Evolutionary conservation across 2,797 vertebrate genomes (phyloP), one percentile per base, ranked within the genome.

Genomic region (Melanotaenia maccullochi): DNA sequence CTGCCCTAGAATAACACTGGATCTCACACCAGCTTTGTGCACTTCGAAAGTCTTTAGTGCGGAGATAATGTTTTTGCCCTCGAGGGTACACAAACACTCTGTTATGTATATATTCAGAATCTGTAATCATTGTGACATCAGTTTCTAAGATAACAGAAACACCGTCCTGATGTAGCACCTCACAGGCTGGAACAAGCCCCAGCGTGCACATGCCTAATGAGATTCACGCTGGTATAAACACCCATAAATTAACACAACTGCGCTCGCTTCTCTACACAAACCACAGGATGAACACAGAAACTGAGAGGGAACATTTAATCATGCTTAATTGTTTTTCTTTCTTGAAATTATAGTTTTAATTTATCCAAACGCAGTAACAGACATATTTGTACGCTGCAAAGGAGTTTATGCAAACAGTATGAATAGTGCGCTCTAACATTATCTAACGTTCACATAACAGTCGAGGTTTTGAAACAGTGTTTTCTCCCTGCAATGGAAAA

Each of bases 121-220:
- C 44, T 65, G 42, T 81, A 64, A 74, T 75, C 67, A 60, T 18
- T 32, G 73, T 85, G 63, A 69, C 73, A 78, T 83, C 69, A 8
- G 35, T 66, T 63, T 33, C 60, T 72, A 64, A 83, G 75, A 87
- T 79, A 78, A 82, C 18, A 62, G 75, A 83, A 60, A 28, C 36
- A 22, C 35, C 51, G 60, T 54, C 52, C 55, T 60, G 30, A 63
- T 47, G 2, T 4, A 33, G 59, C 56, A 35, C 60, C 73, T 87
- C n/a, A 55, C 65, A 57, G 69, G 35, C 61, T 55, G 33, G 33
- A 63, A 68, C 63, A 67, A 47, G 51, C 52, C 57, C 28, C 57
- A 36, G 63, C 6, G 16, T 30, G 16, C 58, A 51, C 59, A 63
- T 55, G 38, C 63, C 55, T 71, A 74, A 65, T 65, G 60, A 54